Evolutionary conservation across 2,113 vertebrate genomes (phyloP).

Genomic region (Benitochromis conjunctus): DNA sequence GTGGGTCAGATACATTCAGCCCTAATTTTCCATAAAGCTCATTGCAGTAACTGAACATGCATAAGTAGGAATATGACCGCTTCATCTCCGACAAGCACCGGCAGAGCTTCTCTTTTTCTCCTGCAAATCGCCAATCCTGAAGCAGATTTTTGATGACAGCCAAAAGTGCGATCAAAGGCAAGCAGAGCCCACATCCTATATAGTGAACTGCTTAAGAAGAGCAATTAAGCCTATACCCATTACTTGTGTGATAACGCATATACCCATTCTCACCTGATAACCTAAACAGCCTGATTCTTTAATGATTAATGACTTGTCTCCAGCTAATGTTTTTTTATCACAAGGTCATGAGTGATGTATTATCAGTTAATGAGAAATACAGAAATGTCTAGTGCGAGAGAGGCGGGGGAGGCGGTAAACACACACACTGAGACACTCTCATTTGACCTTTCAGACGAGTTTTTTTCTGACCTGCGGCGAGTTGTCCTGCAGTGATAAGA

Average conservation of each 20-base stretch:
- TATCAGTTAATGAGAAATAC: slow-evolving; percentile 77
- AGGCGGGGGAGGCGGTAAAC: slow-evolving; percentile 46
- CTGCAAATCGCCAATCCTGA: not conserved
- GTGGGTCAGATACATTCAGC: not conserved
- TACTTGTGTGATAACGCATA: slow-evolving; percentile 34
- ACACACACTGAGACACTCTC: slow-evolving; percentile 50
- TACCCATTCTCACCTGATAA: slow-evolving; percentile 54
- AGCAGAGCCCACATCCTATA: not conserved
- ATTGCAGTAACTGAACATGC: not conserved
- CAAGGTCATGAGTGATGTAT: slow-evolving; percentile 71
- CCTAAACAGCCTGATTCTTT: slow-evolving; percentile 60
- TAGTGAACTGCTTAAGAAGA: not conserved
- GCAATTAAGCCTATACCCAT: slow-evolving; percentile 36
- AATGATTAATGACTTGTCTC: slow-evolving; percentile 65
- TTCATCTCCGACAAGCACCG: not conserved
- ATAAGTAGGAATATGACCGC: not conserved
- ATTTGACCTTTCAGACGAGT: slow-evolving; percentile 69
- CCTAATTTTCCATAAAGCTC: not conserved
- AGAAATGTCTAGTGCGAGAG: slow-evolving; percentile 54
- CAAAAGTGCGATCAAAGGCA: not conserved
- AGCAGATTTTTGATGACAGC: not conserved
- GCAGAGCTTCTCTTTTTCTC: not conserved
- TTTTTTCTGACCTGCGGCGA: slow-evolving; percentile 45
- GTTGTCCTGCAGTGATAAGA: slow-evolving; percentile 71
- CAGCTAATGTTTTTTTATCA: slow-evolving; percentile 67